These are phyloP conservation scores for Chlorops oryzae DNA, from an alignment of 1,140 invertebrate species.

Conservation along the genomic window DNA sequence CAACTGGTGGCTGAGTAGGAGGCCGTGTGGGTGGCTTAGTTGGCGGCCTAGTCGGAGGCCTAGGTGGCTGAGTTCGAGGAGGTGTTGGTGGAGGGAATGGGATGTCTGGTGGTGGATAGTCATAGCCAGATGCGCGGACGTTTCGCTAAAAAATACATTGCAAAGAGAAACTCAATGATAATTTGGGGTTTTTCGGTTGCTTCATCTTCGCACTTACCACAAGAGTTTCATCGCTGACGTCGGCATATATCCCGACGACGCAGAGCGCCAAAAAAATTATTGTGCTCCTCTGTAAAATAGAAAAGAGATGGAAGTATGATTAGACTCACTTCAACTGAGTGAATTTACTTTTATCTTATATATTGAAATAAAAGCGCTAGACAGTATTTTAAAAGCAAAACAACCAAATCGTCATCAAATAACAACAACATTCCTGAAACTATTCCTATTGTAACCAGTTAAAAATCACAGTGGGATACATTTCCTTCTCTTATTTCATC, in stretches of 20 bases:
- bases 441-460: too few relatives aligned
- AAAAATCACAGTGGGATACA: too few relatives aligned
- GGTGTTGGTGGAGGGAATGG: slow-evolving; percentile 23
- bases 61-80: neutral
- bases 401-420: too few relatives aligned
- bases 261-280: slow-evolving; percentile 42
- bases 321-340: too few relatives aligned
- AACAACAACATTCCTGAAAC: too few relatives aligned
- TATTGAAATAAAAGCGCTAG: too few relatives aligned
- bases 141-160: slow-evolving; percentile 25
- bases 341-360: too few relatives aligned
- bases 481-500: too few relatives aligned
- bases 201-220: slow-evolving; percentile 39
- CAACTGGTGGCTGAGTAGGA: slow-evolving; percentile 1
- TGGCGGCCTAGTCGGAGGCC: slow-evolving; percentile 8
- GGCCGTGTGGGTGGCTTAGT: neutral
- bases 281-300: slow-evolving; percentile 38
- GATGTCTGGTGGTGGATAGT: slow-evolving; percentile 33
- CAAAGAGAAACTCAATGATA: neutral
- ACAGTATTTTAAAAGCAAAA: too few relatives aligned
- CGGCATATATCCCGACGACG: slow-evolving; percentile 34
- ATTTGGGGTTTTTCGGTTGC: slow-evolving; percentile 2
- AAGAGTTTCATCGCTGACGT: slow-evolving; percentile 32
- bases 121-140: slow-evolving; percentile 34
- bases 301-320: too few relatives aligned